These are phyloP conservation scores for Propithecus deckenii DNA, from an alignment of 2,797 vertebrate genomes.

Conservation along the genomic window DNA sequence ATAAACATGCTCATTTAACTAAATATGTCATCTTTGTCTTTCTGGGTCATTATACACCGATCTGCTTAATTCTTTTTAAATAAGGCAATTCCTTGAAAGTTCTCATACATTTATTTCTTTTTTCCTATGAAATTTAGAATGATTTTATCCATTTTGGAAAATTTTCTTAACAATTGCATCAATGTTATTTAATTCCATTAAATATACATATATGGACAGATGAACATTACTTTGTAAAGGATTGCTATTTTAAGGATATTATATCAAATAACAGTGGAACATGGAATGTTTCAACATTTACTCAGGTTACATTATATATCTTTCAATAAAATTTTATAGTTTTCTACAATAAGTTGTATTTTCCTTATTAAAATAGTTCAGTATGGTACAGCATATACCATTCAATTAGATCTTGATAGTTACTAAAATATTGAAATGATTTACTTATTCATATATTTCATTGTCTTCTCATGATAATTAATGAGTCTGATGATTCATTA, in stretches of 20 bases:
- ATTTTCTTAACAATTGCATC: neutral
- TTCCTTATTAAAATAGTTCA: neutral
- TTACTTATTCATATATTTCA: slow-evolving; percentile 20
- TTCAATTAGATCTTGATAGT: neutral
- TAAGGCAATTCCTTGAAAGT: neutral
- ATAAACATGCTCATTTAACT: neutral
- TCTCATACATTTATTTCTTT: neutral
- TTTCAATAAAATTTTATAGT: neutral
- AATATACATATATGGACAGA: neutral
- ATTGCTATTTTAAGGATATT: neutral
- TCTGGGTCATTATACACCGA: neutral
- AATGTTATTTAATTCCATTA: neutral
- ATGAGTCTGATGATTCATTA: slow-evolving; percentile 16
- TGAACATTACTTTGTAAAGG: neutral
- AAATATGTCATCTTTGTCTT: neutral
- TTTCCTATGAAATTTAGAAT: neutral
- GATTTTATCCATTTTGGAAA: neutral
- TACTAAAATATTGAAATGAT: slow-evolving; percentile 18
- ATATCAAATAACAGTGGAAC: neutral
- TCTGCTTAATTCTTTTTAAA: neutral
- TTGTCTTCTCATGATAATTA: slow-evolving; percentile 44
- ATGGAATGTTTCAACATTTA: neutral
- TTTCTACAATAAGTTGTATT: neutral
- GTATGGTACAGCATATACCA: neutral
- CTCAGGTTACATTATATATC: neutral